Evolutionary conservation across 2,888 invertebrate species (phyloP).

Genomic region (Chydorus sphaericus): DNA sequence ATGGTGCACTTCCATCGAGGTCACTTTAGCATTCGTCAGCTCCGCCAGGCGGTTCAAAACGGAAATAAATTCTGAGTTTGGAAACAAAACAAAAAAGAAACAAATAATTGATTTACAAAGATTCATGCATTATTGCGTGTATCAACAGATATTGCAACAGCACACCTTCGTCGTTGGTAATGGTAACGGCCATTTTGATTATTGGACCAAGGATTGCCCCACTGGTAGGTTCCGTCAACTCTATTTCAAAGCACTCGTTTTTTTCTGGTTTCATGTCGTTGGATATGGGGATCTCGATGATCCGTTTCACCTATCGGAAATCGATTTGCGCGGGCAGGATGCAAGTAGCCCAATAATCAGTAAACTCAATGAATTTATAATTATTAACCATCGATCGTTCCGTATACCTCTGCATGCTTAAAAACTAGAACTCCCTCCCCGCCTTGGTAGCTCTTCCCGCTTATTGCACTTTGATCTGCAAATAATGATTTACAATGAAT

Average conservation of each 20-base stretch:
- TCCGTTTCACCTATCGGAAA: constrained; percentile 34
- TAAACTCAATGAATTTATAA: background rate
- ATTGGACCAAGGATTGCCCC: constrained; percentile 34
- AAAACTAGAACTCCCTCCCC: constrained; percentile 34
- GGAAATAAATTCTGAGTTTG: constrained; percentile 39
- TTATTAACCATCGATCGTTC: background rate
- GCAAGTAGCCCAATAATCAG: background rate
- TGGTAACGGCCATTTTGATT: constrained; percentile 35
- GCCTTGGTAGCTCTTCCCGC: constrained; percentile 37
- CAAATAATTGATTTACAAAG: no score
- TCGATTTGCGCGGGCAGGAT: no score
- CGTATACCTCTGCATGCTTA: constrained; percentile 31
- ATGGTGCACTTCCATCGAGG: constrained; percentile 35
- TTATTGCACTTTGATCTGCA: constrained; percentile 38
- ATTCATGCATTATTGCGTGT: background rate
- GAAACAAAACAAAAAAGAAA: no score
- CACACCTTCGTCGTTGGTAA: constrained; percentile 38
- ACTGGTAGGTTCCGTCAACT: constrained; percentile 31
- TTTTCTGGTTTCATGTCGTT: constrained; percentile 39
- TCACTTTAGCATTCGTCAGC: constrained; percentile 38
- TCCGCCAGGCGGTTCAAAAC: constrained; percentile 37
- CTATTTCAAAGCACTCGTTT: constrained; percentile 42
- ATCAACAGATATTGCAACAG: background rate
- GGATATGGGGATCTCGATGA: constrained; percentile 37
- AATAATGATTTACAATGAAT: no score